Base-by-base conservation (phyloP, 2,888 invertebrate species). In the Cephus pygmeus region DNA sequence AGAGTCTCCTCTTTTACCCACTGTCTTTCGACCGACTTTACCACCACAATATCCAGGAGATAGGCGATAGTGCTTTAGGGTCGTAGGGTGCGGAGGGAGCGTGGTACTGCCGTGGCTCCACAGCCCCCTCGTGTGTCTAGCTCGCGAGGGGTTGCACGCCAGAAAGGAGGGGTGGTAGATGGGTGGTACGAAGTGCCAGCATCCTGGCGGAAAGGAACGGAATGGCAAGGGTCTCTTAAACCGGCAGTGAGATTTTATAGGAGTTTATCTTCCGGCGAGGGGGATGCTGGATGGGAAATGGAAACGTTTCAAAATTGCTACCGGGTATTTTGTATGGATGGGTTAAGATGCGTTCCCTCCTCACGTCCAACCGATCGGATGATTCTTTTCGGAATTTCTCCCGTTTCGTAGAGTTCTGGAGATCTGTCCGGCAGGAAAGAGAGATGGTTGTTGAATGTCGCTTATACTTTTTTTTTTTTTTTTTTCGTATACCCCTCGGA, bases 231-330 rank as follows among this genome's bases (percentile, higher is more conserved):
- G 79, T 31, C 40, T 86, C 82, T 86, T 86, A 88, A 88, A 87
- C 83, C 83, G 85, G 83, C 84, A 85, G 84, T 84, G 84, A 86
- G 87, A 89, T 88, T 90, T 89, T 88, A 88, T 88, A 85, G 85
- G 85, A 87, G 88, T 88, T 88, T 87, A 88, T 89, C 88, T 87
- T 86, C 81, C 84, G 83, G 80, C 83, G 83, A 87, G 87, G 88
- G 86, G 83, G 85, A 85, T 76, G 84, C 82, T 80, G 76, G 84
- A 84, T 82, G 83, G 80, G 83, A 85, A 86, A 83, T 56, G 33
- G 84, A 82, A 83, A 83, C 83, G 82, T 80, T 85, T 87, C 82
- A 79, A 83, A 84, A 86, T 83, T 84, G 83, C 81, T 81, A 82
- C 74, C 83, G 84, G 84, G 84, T 84, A 84, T 75, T 31, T 34